Percentiles rank a stretch among this genome's conserved stretches.
Evolutionary conservation across 2,113 vertebrate species (phyloP).

Genomic region (Conger conger): DNA sequence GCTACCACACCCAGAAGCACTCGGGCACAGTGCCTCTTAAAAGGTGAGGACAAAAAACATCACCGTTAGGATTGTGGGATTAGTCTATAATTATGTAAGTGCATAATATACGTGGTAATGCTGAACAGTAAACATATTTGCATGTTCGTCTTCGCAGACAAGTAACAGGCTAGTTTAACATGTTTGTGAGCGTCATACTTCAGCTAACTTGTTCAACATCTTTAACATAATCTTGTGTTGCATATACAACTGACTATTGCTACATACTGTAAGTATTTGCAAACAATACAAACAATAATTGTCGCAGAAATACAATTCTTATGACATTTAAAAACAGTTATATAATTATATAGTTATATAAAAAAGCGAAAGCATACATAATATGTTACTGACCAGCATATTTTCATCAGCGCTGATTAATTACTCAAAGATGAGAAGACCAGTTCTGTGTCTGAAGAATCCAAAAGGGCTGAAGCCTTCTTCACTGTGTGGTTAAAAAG

Average conservation of each 20-base stretch:
- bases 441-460: constrained; percentile 4
- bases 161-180: background rate
- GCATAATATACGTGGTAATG: constrained; percentile 23
- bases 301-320: background rate
- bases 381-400: constrained; percentile 16
- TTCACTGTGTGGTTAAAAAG: constrained; percentile 10
- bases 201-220: background rate
- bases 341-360: background rate
- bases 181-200: background rate
- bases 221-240: background rate
- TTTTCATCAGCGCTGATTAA: background rate
- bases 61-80: background rate
- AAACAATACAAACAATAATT: background rate
- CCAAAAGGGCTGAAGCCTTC: constrained; percentile 5
- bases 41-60: constrained; percentile 1
- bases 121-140: constrained; percentile 1
- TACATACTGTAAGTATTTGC: background rate
- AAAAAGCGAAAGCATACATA: background rate
- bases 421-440: background rate
- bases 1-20: constrained; percentile 59
- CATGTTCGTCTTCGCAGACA: background rate
- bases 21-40: constrained; percentile 61
- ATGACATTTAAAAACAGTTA: background rate
- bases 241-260: background rate
- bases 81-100: background rate